phyloP scores from a whole-genome alignment of 2,888 invertebrate genomes.

The Autographa pulchrina region DNA sequence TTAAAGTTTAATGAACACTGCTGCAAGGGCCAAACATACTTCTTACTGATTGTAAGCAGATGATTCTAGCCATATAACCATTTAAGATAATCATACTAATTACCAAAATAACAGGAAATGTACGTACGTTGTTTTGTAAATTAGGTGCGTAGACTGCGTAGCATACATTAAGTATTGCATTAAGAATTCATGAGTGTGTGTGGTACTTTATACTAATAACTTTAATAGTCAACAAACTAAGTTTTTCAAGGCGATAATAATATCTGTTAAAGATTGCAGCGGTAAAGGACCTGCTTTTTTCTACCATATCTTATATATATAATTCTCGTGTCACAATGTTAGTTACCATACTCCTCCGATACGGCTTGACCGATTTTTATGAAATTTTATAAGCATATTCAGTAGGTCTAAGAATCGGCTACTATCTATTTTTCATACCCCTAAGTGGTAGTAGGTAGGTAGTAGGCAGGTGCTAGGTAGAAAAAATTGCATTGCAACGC shows the following conservation, averaged over 20 bases:
- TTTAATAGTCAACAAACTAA: neutral
- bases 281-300: neutral
- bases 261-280: neutral
- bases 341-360: no score
- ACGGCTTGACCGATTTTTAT: no score
- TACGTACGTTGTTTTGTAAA: slow-evolving; percentile 27
- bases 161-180: neutral
- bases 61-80: slow-evolving; percentile 13
- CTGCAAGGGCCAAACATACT: neutral
- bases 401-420: no score
- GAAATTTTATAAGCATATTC: no score
- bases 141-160: slow-evolving; percentile 18
- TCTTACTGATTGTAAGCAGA: slow-evolving; percentile 8
- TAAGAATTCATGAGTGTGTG: neutral
- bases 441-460: no score
- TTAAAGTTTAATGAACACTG: neutral
- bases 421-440: no score
- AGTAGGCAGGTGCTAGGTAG: no score
- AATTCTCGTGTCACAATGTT: no score
- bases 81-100: slow-evolving; percentile 35
- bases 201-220: neutral
- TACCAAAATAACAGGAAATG: slow-evolving; percentile 46
- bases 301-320: no score
- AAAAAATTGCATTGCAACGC: no score
- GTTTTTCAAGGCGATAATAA: neutral